Percentiles rank a stretch among this genome's conserved stretches.
Conservation (phyloP, 2,888 invertebrate genomes). For the Epistrophella euchroma region DNA sequence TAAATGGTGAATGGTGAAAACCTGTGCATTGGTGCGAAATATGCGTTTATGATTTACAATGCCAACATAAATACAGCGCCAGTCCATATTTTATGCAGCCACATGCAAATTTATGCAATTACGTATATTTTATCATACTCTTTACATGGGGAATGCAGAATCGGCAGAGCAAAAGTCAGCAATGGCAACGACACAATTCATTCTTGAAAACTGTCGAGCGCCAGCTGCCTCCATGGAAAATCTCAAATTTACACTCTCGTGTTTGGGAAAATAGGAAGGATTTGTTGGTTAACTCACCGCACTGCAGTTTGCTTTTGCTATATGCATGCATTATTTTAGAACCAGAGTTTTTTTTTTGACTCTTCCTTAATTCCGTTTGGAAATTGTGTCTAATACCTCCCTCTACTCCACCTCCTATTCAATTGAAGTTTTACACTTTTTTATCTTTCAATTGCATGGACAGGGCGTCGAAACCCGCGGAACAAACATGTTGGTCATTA, state of each 20-base stretch:
- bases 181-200: conserved; percentile 38
- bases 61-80: conserved; percentile 81
- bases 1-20: conserved; percentile 77
- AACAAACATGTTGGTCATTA: conserved; percentile 80
- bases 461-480: conserved; percentile 75
- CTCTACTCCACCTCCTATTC: conserved; percentile 45
- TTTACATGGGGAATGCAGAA: conserved; percentile 58
- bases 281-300: conserved; percentile 16
- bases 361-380: conserved; percentile 21
- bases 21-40: conserved; percentile 78
- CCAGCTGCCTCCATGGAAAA: conserved; percentile 61
- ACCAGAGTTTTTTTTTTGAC: neutral
- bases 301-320: conserved; percentile 23
- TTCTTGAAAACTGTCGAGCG: conserved; percentile 51
- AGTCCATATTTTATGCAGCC: conserved; percentile 82
- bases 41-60: conserved; percentile 82
- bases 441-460: conserved; percentile 76
- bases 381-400: conserved; percentile 46
- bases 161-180: conserved; percentile 23
- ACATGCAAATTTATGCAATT: conserved; percentile 84
- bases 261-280: conserved; percentile 15
- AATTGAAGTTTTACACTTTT: conserved; percentile 16
- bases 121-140: conserved; percentile 83
- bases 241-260: conserved; percentile 63
- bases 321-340: conserved; percentile 8